phyloP scores from a whole-genome alignment of 2,888 invertebrate genomes.

The Rutpela maculata region DNA sequence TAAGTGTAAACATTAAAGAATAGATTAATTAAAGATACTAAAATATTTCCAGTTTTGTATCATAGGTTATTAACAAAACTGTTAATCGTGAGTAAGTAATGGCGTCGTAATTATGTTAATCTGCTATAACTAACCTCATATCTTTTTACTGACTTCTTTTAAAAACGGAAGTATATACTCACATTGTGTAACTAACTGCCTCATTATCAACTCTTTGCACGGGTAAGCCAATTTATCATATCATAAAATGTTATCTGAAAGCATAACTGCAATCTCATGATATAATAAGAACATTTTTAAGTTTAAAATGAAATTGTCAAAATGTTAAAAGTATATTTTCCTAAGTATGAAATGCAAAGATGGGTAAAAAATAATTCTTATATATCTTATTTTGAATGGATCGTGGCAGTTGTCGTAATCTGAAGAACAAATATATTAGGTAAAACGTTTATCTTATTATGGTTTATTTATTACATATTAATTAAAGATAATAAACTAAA shows the following conservation, averaged over 20 bases:
- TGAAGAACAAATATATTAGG: too few species aligned
- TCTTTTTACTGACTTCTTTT: background rate
- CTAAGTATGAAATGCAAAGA: background rate
- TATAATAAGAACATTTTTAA: constrained; percentile 18
- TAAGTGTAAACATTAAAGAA: too few species aligned
- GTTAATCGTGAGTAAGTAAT: background rate
- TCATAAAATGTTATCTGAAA: constrained; percentile 21
- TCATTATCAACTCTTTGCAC: constrained; percentile 22
- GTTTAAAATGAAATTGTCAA: constrained; percentile 16
- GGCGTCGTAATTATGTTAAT: background rate
- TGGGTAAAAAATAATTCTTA: background rate
- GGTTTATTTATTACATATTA: too few species aligned
- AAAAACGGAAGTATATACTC: constrained; percentile 20
- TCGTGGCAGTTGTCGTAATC: too few species aligned
- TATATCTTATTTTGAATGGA: too few species aligned
- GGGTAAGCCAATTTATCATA: constrained; percentile 20
- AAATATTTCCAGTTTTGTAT: background rate
- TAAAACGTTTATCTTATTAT: too few species aligned
- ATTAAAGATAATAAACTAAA: too few species aligned
- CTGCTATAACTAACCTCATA: background rate
- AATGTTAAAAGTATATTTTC: constrained; percentile 4
- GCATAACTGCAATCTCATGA: constrained; percentile 22
- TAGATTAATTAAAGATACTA: too few species aligned
- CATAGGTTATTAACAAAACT: background rate
- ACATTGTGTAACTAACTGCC: constrained; percentile 1